phyloP scores from a whole-genome alignment of 2,113 vertebrate genomes.

The Okapia johnstoni region DNA sequence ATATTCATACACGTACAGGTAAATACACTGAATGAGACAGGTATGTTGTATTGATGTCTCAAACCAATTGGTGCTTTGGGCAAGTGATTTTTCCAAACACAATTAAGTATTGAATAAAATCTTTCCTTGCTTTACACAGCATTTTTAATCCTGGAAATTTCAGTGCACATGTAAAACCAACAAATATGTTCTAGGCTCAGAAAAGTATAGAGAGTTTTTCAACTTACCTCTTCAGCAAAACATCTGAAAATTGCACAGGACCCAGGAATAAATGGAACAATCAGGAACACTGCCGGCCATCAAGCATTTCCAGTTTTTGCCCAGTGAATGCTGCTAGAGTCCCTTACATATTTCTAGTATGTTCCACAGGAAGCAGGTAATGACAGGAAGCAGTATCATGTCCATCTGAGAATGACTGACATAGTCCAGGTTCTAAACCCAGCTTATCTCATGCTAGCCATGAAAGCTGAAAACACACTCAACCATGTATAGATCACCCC shows the following conservation, averaged over 20 bases:
- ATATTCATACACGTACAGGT: neutral
- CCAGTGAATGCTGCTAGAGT: neutral
- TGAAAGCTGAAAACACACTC: neutral
- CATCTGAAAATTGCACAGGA: neutral
- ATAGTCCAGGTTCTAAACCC: neutral
- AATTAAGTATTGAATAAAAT: neutral
- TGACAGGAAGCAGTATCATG: neutral
- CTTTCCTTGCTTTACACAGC: neutral
- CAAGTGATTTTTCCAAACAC: neutral
- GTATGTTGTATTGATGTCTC: neutral
- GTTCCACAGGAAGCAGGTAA: neutral
- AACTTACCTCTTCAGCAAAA: neutral
- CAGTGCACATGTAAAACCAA: neutral
- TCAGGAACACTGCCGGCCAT: neutral
- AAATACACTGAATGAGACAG: neutral
- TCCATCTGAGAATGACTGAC: neutral
- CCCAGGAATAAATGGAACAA: neutral
- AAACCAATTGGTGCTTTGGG: neutral
- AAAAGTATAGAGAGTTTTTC: neutral
- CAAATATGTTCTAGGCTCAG: neutral
- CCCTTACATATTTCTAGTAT: neutral
- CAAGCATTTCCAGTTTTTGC: neutral
- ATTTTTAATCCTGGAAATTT: constrained; percentile 6
- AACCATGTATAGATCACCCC: neutral
- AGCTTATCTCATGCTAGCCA: neutral